phyloP scores from a whole-genome alignment of 2,797 vertebrate species.

The Sylvia borin region DNA sequence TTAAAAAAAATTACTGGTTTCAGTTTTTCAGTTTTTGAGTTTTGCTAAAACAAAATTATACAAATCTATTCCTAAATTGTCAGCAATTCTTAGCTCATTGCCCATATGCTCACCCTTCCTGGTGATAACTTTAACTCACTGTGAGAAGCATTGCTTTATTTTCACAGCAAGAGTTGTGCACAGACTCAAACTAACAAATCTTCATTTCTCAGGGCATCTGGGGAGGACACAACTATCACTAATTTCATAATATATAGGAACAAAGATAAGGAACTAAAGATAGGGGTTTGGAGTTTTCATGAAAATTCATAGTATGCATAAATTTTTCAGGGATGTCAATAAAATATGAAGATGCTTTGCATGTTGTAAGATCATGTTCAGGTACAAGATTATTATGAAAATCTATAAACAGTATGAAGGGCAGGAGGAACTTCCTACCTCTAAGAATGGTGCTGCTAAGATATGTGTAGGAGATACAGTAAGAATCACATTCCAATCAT shows the following conservation, averaged over 20 bases:
- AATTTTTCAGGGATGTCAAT: neutral
- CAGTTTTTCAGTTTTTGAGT: neutral
- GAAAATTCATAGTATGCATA: neutral
- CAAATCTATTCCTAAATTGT: neutral
- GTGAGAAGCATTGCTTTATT: neutral
- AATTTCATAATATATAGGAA: neutral
- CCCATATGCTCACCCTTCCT: neutral
- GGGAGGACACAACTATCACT: neutral
- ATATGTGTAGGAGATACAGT: neutral
- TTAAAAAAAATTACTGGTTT: neutral
- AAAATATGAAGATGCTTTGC: neutral
- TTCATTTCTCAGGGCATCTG: neutral
- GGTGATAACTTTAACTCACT: neutral
- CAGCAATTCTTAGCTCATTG: neutral
- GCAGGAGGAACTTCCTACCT: neutral
- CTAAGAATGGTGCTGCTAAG: neutral
- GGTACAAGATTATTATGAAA: neutral
- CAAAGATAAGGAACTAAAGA: neutral
- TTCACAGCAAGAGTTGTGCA: neutral
- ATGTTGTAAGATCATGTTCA: neutral
- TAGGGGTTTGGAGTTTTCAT: neutral
- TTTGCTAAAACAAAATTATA: constrained; percentile 12
- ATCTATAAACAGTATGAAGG: neutral
- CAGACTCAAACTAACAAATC: neutral
- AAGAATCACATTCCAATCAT: neutral